Evolutionary conservation across 2,888 invertebrate genomes (phyloP), one percentile per base, ranked within the genome.

Genomic region (Protophormia terraenovae): DNA sequence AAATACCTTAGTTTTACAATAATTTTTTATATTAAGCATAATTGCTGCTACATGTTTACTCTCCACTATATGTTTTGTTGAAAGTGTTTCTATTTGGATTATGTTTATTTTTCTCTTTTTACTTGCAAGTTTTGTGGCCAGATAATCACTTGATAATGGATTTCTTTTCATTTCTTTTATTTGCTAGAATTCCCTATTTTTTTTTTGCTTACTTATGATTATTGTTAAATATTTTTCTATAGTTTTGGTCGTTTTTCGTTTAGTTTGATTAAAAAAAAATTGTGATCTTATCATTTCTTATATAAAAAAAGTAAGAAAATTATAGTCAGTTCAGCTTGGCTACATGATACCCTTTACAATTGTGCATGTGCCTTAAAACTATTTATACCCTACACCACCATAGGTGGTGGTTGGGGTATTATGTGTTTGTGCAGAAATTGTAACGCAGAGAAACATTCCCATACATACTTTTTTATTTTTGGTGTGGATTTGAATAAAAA

Each of bases 141-240:
- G 85, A 85, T 85, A 82, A 85, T 85, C 85, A 85, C 85, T 69
- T 69, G 78, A 85, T 85, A 85, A 85, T 85, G 85, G 85, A 85
- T 81, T 77, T 72, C 55, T 38, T 72, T 80, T 72, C 66, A 55
- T 66, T 66, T 80, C n/a, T 72, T 66, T 75, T 47, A 19, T 32
- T 55, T n/a, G 12, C 22, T 53, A 24, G 38, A 38, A 69, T 47
- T 77, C 24, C 5, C 14, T 53, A n/a, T 35, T 19, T 47, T 32
- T 8, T 81, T 73, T 78, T 58, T 58, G 60, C 58, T 72, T 72
- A 62, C 81, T 55, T 72, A 73, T 78, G 84, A 81, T 81, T 80
- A 80, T 60, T 77, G 2, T 55, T 22, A 64, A 64, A 78, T 67
- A 64, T 78, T 64, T 66, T 24, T 50, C n/a, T 66, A 8, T 14